Percentiles rank a stretch among this genome's conserved stretches.
These are phyloP conservation scores for Caligus rogercresseyi DNA, from an alignment of 1,140 invertebrate species.

Conservation along the genomic window DNA sequence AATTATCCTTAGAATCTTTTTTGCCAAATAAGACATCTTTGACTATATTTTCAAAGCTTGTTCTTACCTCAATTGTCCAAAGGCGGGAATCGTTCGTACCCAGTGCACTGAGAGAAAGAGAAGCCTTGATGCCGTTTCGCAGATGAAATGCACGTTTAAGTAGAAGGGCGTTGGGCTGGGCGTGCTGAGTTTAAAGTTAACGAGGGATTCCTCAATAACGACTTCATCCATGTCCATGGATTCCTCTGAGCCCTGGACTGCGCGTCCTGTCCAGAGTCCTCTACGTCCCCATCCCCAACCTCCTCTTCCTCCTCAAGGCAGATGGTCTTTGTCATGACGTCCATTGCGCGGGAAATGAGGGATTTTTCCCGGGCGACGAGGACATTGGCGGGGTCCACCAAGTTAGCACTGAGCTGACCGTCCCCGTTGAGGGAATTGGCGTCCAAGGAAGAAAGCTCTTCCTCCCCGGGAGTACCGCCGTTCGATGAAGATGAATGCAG, in stretches of 20 bases:
- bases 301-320: conserved; percentile 25
- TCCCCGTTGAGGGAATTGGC: conserved; percentile 17
- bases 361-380: conserved; percentile 45
- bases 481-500: no score
- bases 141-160: conserved; percentile 71
- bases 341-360: conserved; percentile 51
- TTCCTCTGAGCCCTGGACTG: no score
- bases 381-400: conserved; percentile 37
- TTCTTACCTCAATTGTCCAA: conserved; percentile 51
- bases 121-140: conserved; percentile 71
- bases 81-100: conserved; percentile 60
- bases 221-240: conserved; percentile 36
- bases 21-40: no score
- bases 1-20: no score
- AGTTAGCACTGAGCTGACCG: conserved; percentile 30
- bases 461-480: conserved; percentile 3
- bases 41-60: no score
- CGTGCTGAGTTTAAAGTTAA: conserved; percentile 57
- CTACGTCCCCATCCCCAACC: conserved; percentile 30
- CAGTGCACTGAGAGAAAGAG: conserved; percentile 75
- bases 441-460: conserved; percentile 10
- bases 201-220: conserved; percentile 45
- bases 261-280: no score
- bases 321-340: conserved; percentile 45
- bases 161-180: conserved; percentile 60